phyloP scores from a whole-genome alignment of 2,888 invertebrate species.

The Chymomyza caudatula region DNA sequence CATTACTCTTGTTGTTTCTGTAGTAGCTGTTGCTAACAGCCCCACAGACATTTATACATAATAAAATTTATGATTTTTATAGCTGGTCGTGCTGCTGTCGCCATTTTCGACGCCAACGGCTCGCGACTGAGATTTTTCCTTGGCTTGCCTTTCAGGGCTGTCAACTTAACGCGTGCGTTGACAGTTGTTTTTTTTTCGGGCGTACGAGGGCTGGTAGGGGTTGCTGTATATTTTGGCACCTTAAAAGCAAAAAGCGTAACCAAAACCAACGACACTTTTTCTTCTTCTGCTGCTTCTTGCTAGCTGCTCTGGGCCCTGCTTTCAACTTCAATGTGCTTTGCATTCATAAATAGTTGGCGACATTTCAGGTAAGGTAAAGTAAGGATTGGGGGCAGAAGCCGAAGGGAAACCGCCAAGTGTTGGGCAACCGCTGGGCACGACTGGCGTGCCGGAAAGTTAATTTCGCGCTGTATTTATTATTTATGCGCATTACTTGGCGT shows the following conservation, averaged over 20 bases:
- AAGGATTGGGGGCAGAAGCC: too few relatives aligned
- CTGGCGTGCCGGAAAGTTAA: conserved; percentile 64
- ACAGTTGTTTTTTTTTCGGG: conserved; percentile 29
- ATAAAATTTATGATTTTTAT: conserved; percentile 67
- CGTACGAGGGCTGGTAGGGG: neutral
- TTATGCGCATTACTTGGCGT: conserved; percentile 62
- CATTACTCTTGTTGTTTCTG: too few relatives aligned
- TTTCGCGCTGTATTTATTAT: conserved; percentile 66
- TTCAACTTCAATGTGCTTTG: conserved; percentile 70
- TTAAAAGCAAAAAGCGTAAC: conserved; percentile 53
- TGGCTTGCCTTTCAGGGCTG: conserved; percentile 32
- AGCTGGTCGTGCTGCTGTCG: conserved; percentile 21
- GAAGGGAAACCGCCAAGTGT: neutral
- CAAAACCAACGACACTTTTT: conserved; percentile 31
- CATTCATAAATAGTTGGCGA: conserved; percentile 69
- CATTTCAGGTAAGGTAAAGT: conserved; percentile 18
- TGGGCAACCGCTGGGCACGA: conserved; percentile 44
- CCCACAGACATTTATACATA: conserved; percentile 43
- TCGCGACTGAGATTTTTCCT: conserved; percentile 46
- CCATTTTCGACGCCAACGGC: conserved; percentile 9
- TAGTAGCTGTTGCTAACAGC: conserved; percentile 19
- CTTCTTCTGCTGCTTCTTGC: neutral
- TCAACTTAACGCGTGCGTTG: conserved; percentile 57
- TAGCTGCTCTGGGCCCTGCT: conserved; percentile 51
- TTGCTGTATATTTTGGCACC: conserved; percentile 44